phyloP scores from a whole-genome alignment of 1,140 invertebrate genomes.

The Micrasema longulum region DNA sequence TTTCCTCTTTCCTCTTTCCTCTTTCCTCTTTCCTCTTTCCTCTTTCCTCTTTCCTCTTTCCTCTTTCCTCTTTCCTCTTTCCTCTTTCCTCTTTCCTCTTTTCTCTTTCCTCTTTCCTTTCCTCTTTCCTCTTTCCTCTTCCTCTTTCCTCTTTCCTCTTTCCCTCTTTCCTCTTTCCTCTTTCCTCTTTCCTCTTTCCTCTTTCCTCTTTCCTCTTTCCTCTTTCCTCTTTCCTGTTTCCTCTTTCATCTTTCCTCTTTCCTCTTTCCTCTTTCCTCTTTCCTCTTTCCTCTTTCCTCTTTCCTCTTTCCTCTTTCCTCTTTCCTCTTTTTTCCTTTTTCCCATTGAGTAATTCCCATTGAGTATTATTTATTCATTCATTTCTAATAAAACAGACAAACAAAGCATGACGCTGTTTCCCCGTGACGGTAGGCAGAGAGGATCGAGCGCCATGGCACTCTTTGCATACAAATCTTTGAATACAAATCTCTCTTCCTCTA shows the following conservation, averaged over 20 bases:
- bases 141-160: background rate
- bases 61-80: background rate
- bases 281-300: background rate
- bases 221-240: background rate
- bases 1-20: background rate
- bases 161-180: background rate
- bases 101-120: background rate
- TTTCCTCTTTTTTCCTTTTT: background rate
- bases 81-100: background rate
- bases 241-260: background rate
- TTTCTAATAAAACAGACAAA: too few relatives aligned
- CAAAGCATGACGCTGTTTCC: too few relatives aligned
- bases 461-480: too few relatives aligned
- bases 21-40: background rate
- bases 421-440: too few relatives aligned
- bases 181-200: background rate
- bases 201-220: background rate
- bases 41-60: background rate
- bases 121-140: background rate
- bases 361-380: too few relatives aligned
- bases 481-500: too few relatives aligned
- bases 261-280: background rate
- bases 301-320: background rate
- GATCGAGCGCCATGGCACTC: too few relatives aligned
- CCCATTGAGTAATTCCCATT: too few relatives aligned